These are phyloP conservation scores for Gastrophryne carolinensis DNA, from an alignment of 2,797 vertebrate genomes.

Conservation along the genomic window DNA sequence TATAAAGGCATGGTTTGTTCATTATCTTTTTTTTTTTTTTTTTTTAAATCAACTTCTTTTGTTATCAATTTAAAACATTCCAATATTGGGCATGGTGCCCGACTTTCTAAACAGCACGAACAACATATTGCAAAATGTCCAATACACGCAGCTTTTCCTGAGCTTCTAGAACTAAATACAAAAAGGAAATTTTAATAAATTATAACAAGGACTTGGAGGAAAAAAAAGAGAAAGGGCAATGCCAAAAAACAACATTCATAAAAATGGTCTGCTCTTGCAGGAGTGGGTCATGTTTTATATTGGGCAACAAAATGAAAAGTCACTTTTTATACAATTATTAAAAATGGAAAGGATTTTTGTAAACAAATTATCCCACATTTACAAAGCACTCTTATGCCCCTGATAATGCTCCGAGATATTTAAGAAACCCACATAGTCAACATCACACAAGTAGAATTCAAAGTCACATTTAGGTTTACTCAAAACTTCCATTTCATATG, in stretches of 20 bases:
- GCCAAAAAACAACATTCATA: conserved; percentile 9
- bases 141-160: conserved; percentile 37
- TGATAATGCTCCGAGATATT: conserved; percentile 67
- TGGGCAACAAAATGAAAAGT: neutral
- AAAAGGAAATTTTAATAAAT: conserved; percentile 29
- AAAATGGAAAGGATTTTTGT: neutral
- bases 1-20: neutral
- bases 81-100: conserved; percentile 1
- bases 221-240: conserved; percentile 21
- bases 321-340: conserved; percentile 2
- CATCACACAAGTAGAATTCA: conserved; percentile 77
- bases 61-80: conserved; percentile 37
- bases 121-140: conserved; percentile 31
- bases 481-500: conserved; percentile 87
- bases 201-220: neutral
- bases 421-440: conserved; percentile 71
- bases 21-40: conserved; percentile 1
- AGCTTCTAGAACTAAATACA: conserved; percentile 38
- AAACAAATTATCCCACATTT: neutral
- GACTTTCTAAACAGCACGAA: conserved; percentile 39
- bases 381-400: conserved; percentile 61
- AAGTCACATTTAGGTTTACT: conserved; percentile 97
- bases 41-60: conserved; percentile 18
- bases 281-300: neutral
- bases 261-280: conserved; percentile 8